Conservation (phyloP, 2,888 invertebrate genomes). For the Listrodromus nycthemerus region DNA sequence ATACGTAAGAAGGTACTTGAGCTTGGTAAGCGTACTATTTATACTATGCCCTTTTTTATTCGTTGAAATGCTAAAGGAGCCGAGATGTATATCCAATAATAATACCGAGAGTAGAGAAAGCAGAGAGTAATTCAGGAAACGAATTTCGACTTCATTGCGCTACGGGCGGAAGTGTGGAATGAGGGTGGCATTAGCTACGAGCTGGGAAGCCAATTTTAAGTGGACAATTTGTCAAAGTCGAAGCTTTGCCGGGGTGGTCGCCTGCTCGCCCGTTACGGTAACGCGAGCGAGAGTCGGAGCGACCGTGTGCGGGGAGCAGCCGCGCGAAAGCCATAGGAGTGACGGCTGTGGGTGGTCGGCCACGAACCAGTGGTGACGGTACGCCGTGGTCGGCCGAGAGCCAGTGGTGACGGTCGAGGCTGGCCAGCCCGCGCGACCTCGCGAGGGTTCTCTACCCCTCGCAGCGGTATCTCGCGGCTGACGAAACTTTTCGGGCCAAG, state of each 20-base stretch:
- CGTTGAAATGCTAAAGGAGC: neutral
- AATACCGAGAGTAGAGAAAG: constrained; percentile 31
- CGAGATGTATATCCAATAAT: constrained; percentile 5
- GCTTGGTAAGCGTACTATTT: neutral
- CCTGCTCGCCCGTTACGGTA: constrained; percentile 48
- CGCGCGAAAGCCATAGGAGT: constrained; percentile 55
- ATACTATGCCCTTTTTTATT: constrained; percentile 19
- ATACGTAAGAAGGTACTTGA: constrained; percentile 35
- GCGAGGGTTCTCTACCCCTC: constrained; percentile 28
- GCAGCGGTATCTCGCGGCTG: constrained; percentile 11
- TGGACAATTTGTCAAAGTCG: constrained; percentile 65
- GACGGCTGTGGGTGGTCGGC: constrained; percentile 57
- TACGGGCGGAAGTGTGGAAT: constrained; percentile 16
- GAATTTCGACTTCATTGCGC: constrained; percentile 47
- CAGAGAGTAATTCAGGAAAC: constrained; percentile 39
- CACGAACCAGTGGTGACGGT: constrained; percentile 60
- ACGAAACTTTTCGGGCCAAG: constrained; percentile 50
- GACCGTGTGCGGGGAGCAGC: neutral
- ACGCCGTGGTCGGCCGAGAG: constrained; percentile 49
- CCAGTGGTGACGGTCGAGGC: constrained; percentile 61
- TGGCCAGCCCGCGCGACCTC: constrained; percentile 63
- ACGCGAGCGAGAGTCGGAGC: constrained; percentile 21
- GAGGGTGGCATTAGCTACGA: constrained; percentile 21
- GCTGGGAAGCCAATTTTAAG: constrained; percentile 58
- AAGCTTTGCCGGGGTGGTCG: constrained; percentile 40